A percentile compares a stretch with the other conserved stretches of the same genome.
Evolutionary conservation across 1,140 invertebrate species (phyloP).

Genomic region (Zaprionus camerounensis): DNA sequence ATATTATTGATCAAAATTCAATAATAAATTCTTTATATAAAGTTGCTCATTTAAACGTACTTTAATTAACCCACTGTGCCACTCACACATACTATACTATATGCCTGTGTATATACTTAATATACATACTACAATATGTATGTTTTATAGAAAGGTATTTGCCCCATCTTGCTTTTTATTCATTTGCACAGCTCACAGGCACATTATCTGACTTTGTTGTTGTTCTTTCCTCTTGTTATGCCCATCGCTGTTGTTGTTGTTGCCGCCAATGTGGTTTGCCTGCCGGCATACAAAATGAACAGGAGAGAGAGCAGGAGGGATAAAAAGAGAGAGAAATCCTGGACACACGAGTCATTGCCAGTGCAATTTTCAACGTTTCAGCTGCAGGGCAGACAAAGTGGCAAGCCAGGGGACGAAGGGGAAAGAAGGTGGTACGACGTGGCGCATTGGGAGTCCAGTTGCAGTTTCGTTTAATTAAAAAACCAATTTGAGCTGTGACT

Average conservation of each 20-base stretch:
- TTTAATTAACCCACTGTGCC: not conserved
- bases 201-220: slow-evolving; percentile 22
- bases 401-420: not conserved
- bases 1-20: too few relatives aligned
- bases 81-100: not conserved
- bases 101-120: not conserved
- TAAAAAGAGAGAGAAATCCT: slow-evolving; percentile 27
- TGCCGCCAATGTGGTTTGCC: slow-evolving; percentile 29
- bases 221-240: slow-evolving; percentile 5
- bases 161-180: slow-evolving; percentile 9
- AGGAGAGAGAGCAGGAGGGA: not conserved
- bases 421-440: slow-evolving; percentile 1
- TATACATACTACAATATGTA: not conserved
- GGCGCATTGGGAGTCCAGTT: slow-evolving; percentile 33
- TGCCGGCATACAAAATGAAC: slow-evolving; percentile 53
- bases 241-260: slow-evolving; percentile 7
- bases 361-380: slow-evolving; percentile 44
- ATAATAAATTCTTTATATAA: too few relatives aligned
- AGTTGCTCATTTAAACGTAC: too few relatives aligned
- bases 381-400: slow-evolving; percentile 20
- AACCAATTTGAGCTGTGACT: slow-evolving; percentile 64
- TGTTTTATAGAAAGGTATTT: not conserved
- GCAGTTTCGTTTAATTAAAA: slow-evolving; percentile 72
- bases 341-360: slow-evolving; percentile 37
- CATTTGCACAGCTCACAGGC: slow-evolving; percentile 17